Base-by-base conservation (phyloP, 1,140 invertebrate species). In the Hyles euphorbiae region DNA sequence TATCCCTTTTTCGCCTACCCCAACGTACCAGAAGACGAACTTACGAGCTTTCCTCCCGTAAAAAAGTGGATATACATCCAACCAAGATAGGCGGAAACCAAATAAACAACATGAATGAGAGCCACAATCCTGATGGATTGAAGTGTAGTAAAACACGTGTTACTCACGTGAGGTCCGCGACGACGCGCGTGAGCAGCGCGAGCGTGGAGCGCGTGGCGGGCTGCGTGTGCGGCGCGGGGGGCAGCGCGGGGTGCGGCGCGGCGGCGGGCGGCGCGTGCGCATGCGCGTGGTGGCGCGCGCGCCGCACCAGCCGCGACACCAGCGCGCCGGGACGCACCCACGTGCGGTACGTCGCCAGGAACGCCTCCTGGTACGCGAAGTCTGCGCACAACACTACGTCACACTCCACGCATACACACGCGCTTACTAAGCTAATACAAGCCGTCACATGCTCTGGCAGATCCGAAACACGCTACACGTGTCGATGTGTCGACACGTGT, bases 331-430 rank as follows among this genome's bases (percentile, higher is more conserved):
- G 96, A 50, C 94, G 91, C 72, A 99, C 94, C 89, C 99, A 98
- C 58, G 97, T 99, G 68, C 98, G 92, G 87, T 99, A 99, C 46
- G 98, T 99, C 32, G 97, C 97, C 65, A 99, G 92, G 88, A 99
- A 99, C 44, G 98, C 97, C 91, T 99, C 97, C 91, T 98, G 96
- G 90, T 98, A 99, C 78, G 96, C 91, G 83, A 97, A 96, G 89
- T 97, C 96, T 96, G 90, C 58, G 55, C 65, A 80, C 61, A 74
- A 52, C 7, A 34, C 53, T 36, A 49, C 45, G 10, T 22, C 34
- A 10, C 32, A 34, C 45, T 6, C 32, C 43, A 12, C n/a, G 5
- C 54, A 33, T 32, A 12, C 34, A 47, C 53, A 34, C 45, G 5
- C 50, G 33, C n/a, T 3, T 5, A 11, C 48, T 22, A 22, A 22